A percentile compares a stretch with the other conserved stretches of the same genome.
phyloP scores from a whole-genome alignment of 2,113 vertebrate genomes.

The Sinocyclocheilus maitianheensis region DNA sequence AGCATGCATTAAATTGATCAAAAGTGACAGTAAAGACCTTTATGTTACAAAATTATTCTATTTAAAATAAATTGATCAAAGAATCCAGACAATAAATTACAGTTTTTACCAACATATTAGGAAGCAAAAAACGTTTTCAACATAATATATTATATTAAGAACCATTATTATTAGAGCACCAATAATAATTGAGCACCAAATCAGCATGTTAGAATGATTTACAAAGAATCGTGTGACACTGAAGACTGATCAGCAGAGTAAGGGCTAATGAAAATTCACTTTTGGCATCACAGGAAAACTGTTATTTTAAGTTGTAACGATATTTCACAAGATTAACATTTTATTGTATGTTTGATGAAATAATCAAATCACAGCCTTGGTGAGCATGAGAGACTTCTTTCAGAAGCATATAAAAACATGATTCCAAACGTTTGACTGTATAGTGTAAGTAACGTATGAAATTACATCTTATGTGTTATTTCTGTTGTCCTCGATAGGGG shows the following conservation, averaged over 20 bases:
- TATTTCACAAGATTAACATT: no score
- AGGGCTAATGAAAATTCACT: background rate
- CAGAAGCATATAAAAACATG: background rate
- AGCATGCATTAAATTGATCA: background rate
- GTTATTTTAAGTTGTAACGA: no score
- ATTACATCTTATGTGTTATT: background rate
- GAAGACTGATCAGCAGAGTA: background rate
- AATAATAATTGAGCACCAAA: background rate
- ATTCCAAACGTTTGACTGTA: background rate
- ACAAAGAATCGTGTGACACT: no score
- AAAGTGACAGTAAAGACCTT: no score
- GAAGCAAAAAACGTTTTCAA: background rate
- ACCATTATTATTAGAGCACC: no score
- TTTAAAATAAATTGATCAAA: no score
- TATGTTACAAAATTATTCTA: no score
- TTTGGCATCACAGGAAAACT: background rate
- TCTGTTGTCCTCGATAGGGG: constrained; percentile 72
- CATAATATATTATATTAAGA: background rate
- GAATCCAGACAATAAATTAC: no score
- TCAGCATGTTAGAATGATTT: no score
- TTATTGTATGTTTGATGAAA: no score
- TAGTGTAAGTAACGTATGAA: background rate
- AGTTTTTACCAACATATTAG: no score
- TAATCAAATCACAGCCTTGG: no score
- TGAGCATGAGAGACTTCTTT: background rate